Percentiles rank a stretch among this genome's conserved stretches.
Conservation (phyloP, 2,113 vertebrate species). For the Miniopterus natalensis region DNA sequence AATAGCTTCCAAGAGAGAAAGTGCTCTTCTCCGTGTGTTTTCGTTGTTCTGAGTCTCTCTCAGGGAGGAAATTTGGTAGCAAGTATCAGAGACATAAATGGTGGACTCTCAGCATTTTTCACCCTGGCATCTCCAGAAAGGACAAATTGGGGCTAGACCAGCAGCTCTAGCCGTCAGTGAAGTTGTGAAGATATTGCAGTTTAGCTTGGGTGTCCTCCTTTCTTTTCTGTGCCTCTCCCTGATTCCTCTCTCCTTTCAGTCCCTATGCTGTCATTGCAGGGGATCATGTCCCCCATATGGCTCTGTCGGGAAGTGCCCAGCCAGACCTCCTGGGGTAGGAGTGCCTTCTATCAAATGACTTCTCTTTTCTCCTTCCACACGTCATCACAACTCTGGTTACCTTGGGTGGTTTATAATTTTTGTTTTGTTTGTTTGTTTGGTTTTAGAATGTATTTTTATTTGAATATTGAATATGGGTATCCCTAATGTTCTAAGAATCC, state of each 20-base stretch:
- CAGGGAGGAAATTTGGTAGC: background rate
- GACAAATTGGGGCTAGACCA: background rate
- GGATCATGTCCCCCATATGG: fast-evolving
- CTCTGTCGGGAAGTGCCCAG: background rate
- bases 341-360: background rate
- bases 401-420: background rate
- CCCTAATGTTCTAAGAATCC: background rate
- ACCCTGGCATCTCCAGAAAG: background rate
- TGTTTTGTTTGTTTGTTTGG: background rate
- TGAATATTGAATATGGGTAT: slow-evolving; percentile 18
- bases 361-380: background rate
- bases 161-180: background rate
- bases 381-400: background rate
- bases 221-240: background rate
- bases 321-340: background rate
- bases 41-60: background rate
- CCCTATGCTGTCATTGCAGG: background rate
- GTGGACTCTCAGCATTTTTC: background rate
- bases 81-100: background rate
- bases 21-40: background rate
- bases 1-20: background rate
- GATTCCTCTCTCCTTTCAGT: background rate
- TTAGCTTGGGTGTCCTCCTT: background rate
- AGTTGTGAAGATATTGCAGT: background rate
- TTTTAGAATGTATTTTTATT: slow-evolving; percentile 44